Evolutionary conservation across 1,140 invertebrate genomes (phyloP), one percentile per base, ranked within the genome.

Genomic region (Laupala kohalensis): DNA sequence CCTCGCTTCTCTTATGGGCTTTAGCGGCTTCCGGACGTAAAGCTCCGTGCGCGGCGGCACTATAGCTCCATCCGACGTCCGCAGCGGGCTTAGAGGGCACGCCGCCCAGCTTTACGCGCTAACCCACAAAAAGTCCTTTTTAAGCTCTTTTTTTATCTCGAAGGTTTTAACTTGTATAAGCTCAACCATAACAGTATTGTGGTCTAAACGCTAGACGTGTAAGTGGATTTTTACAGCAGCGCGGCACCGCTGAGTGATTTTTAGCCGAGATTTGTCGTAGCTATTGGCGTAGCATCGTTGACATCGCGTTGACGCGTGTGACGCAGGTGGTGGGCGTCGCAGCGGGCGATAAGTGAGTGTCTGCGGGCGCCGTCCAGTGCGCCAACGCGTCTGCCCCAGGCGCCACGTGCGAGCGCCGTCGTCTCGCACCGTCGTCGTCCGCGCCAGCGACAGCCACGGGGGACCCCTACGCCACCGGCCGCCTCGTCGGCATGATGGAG

Each of bases 401-500:
- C n/a, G n/a, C n/a, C 37, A 9, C 37, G 9, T 9, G 0, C 1
- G 37, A 9, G 9, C 4, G 9, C 4, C 37, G 37, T 19, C 9
- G n/a, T n/a, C n/a, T n/a, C n/a, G 37, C 30, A 19, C 37, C 9
- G 9, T 53, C 9, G 37, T 19, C 19, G 1, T 19, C 37, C 9
- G 37, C 37, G 30, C 37, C 9, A 9, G 0, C 37, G 37, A 6
- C 30, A 6, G 30, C 30, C 30, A 53, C 37, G 37, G 1, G 37
- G 37, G 37, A 53, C 37, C 37, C 37, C 1, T 53, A 53, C 37
- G 37, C 37, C 37, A 53, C 37, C 37, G 37, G 37, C 37, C 37
- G 37, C 37, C 30, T 29, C 12, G 28, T 68, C 67, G 53, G 27
- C 30, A 71, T 71, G 70, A 71, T 71, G 70, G 70, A 71, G 25